Evolutionary conservation across 2,113 vertebrate species (phyloP).

Genomic region (Oryctolagus cuniculus): mOryCun1.1 NC_091447.1:69217501-69218000

Average conservation of each 20-base stretch:
- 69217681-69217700: neutral
- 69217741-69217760: too few relatives aligned
- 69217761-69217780: neutral
- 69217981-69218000: neutral
- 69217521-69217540: conserved; percentile 49
- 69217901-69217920: neutral
- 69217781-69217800: neutral
- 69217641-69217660: neutral
- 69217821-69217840: neutral
- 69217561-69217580: conserved; percentile 19
- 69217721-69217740: neutral
- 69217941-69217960: too few relatives aligned
- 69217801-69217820: neutral
- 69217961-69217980: too few relatives aligned
- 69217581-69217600: too few relatives aligned
- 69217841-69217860: neutral
- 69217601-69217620: neutral
- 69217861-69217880: neutral
- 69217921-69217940: neutral
- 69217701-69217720: neutral
- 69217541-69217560: neutral
- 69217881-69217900: neutral
- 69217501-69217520: neutral
- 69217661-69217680: conserved; percentile 58
- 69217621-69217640: neutral